phyloP scores from a whole-genome alignment of 2,797 vertebrate species.

The Nyctibius grandis region DNA sequence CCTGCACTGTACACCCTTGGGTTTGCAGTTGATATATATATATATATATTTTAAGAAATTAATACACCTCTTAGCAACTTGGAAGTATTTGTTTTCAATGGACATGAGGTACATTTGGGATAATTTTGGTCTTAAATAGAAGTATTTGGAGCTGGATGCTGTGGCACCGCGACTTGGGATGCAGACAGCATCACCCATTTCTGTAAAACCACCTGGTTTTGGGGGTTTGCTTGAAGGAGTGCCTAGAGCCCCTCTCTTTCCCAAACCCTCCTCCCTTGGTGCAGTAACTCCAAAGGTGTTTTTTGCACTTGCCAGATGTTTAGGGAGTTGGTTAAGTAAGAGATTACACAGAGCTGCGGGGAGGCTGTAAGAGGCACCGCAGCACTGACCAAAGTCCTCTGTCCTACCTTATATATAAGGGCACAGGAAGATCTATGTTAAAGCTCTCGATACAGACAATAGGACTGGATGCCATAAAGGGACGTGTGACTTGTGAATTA shows the following conservation, averaged over 20 bases:
- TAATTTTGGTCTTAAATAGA: background rate
- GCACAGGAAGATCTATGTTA: background rate
- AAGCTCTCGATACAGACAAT: background rate
- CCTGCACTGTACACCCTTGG: background rate
- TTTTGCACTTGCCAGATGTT: background rate
- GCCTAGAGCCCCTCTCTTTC: background rate
- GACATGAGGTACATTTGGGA: fast-evolving
- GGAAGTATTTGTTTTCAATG: background rate
- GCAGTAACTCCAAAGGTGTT: background rate
- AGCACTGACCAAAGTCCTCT: background rate
- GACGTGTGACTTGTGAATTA: constrained; percentile 58
- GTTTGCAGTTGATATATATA: background rate
- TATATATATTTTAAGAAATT: background rate
- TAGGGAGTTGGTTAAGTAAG: background rate
- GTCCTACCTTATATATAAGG: fast-evolving
- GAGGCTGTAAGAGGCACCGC: background rate
- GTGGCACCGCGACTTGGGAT: fast-evolving
- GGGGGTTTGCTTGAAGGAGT: background rate
- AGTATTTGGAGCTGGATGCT: background rate
- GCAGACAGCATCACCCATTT: fast-evolving
- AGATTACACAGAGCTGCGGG: fast-evolving
- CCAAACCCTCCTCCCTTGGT: background rate
- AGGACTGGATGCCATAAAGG: constrained; percentile 27
- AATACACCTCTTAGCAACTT: background rate
- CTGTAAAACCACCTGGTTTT: background rate